Base-by-base conservation (phyloP, 2,797 vertebrate genomes). In the Limosa lapponica region DNA sequence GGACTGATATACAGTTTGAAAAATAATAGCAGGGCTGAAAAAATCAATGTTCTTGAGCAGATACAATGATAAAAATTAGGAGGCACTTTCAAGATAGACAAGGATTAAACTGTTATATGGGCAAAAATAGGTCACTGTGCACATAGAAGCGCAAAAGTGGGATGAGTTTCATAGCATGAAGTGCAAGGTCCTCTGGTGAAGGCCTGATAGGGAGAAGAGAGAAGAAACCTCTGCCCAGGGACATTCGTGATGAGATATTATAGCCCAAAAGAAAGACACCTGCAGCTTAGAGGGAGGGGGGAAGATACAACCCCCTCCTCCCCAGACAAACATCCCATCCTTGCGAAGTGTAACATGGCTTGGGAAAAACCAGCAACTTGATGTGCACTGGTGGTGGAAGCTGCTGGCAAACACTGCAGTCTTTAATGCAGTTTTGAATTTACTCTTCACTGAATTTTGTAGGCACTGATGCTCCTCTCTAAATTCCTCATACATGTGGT, bases 21-120 rank as follows among this genome's bases (percentile, higher is more conserved):
- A 95, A 93, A 78, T 78, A 95, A 70, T 62, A 95, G 48, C 36
- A 87, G 37, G 8, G 18, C 55, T 77, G 77, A 67, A 94, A 90
- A 55, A 84, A 74, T 65, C 82, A 36, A 32, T 82, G 70, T 84
- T 72, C 65, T 83, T 84, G 34, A 32, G 37, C 23, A 93, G 62
- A 66, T 84, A 55, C 15, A 86, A 46, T 62, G 36, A 88, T 59
- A 88, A 74, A 94, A 86, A 84, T 74, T 75, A 79, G 80, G 61
- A 86, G 61, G 18, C 32, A 27, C 16, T 93, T 37, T 75, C n/a
- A 72, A 4, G 4, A 93, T 41, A 90, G 54, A 55, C 16, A 51
- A 75, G 34, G 11, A 69, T 69, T 67, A 78, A 75, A 54, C 34
- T 74, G 16, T 51, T 61, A 30, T 5, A 28, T 28, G 13, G 73